Percentiles rank a stretch among this genome's conserved stretches.
Conservation (phyloP, 1,140 invertebrate genomes). For the Hycleus cichorii region DNA sequence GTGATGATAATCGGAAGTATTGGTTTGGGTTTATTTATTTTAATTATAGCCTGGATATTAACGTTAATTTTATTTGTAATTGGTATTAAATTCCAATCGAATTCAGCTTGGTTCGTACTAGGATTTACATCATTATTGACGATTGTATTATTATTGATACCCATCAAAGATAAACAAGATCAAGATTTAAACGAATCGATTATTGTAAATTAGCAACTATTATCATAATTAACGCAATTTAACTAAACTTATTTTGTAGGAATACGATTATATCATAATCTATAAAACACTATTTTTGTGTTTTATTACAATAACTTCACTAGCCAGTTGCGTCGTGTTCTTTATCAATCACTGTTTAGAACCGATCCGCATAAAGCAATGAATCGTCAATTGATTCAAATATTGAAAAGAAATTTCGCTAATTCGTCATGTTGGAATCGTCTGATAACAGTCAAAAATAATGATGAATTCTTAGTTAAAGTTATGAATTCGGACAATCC, state of each 20-base stretch:
- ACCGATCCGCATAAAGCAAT: slow-evolving; percentile 38
- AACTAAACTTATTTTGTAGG: slow-evolving; percentile 42
- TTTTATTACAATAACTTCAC: slow-evolving; percentile 43
- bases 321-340: slow-evolving; percentile 44
- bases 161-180: slow-evolving; percentile 37
- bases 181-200: slow-evolving; percentile 33
- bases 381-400: background rate
- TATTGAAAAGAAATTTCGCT: slow-evolving; percentile 28
- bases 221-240: slow-evolving; percentile 4
- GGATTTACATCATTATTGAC: slow-evolving; percentile 44
- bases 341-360: slow-evolving; percentile 47
- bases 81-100: slow-evolving; percentile 48
- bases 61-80: slow-evolving; percentile 49
- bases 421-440: slow-evolving; percentile 37
- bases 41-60: slow-evolving; percentile 49
- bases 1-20: slow-evolving; percentile 46
- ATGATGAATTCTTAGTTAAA: slow-evolving; percentile 54
- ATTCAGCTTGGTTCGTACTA: slow-evolving; percentile 46
- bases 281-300: slow-evolving; percentile 46
- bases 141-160: slow-evolving; percentile 47
- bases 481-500: slow-evolving; percentile 75
- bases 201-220: slow-evolving; percentile 19
- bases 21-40: slow-evolving; percentile 48
- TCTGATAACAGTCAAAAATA: slow-evolving; percentile 48
- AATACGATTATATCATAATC: slow-evolving; percentile 50